A percentile compares a stretch with the other conserved stretches of the same genome.
Conservation (phyloP, 1,140 invertebrate genomes). For the Lepidurus packardi region DNA sequence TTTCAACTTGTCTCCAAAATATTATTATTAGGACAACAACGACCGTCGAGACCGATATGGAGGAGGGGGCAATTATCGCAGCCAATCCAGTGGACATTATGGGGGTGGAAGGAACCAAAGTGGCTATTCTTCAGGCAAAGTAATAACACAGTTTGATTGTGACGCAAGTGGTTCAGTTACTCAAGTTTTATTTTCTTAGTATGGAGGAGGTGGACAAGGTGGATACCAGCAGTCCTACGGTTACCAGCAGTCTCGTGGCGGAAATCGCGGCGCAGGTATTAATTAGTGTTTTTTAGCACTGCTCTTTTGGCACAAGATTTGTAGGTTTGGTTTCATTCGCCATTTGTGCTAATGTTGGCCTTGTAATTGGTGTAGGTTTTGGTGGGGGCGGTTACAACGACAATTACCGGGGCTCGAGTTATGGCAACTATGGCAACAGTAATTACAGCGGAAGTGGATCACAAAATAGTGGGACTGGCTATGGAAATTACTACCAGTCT, state of each 20-base stretch:
- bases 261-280: not conserved
- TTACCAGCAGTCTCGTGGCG: not conserved
- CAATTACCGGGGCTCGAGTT: not conserved
- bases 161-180: not conserved
- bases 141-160: not conserved
- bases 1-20: not conserved
- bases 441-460: not conserved
- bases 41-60: constrained; percentile 8
- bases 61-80: not conserved
- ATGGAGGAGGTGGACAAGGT: not conserved
- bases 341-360: not conserved
- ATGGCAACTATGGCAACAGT: not conserved
- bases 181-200: not conserved
- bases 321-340: not conserved
- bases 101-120: not conserved
- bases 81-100: not conserved
- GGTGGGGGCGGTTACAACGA: not conserved
- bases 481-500: not conserved
- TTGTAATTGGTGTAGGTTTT: not conserved
- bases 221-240: constrained; percentile 3
- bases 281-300: not conserved
- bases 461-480: not conserved
- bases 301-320: not conserved
- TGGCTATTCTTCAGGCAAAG: constrained; percentile 4
- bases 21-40: not conserved